Percentiles rank a stretch among this genome's conserved stretches.
Conservation (phyloP, 2,113 vertebrate species). For the Aphelocoma coerulescens region DNA sequence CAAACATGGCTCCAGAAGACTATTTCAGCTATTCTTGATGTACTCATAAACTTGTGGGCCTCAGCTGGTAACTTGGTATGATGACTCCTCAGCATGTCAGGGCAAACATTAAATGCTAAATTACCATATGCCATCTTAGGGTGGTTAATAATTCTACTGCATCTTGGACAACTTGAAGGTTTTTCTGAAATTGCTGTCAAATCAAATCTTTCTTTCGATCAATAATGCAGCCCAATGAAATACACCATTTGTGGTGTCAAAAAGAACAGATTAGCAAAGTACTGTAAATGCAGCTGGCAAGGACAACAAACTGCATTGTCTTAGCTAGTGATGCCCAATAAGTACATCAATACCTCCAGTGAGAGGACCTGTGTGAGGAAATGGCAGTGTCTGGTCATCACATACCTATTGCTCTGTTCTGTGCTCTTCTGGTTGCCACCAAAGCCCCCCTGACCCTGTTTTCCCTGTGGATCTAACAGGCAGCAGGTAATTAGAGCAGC, state of each 20-base stretch:
- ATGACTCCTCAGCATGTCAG: not conserved
- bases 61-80: constrained; percentile 41
- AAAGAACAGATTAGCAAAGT: constrained; percentile 27
- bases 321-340: not conserved
- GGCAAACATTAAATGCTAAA: constrained; percentile 51
- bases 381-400: not conserved
- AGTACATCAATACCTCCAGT: not conserved
- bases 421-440: not conserved
- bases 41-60: constrained; percentile 14
- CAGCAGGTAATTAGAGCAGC: constrained; percentile 1
- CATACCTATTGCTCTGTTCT: not conserved
- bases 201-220: constrained; percentile 36
- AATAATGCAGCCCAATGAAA: constrained; percentile 44
- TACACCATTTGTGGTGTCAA: not conserved
- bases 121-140: constrained; percentile 56
- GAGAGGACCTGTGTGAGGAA: not conserved
- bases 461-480: not conserved
- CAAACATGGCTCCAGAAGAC: not conserved
- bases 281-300: constrained; percentile 30
- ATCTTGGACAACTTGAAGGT: constrained; percentile 52
- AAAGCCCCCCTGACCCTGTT: not conserved
- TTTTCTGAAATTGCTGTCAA: constrained; percentile 58
- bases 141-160: constrained; percentile 57
- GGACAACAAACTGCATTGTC: not conserved
- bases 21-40: constrained; percentile 35